Evolutionary conservation across 2,888 invertebrate species (phyloP).

Genomic region (Lamproptera curius): DNA sequence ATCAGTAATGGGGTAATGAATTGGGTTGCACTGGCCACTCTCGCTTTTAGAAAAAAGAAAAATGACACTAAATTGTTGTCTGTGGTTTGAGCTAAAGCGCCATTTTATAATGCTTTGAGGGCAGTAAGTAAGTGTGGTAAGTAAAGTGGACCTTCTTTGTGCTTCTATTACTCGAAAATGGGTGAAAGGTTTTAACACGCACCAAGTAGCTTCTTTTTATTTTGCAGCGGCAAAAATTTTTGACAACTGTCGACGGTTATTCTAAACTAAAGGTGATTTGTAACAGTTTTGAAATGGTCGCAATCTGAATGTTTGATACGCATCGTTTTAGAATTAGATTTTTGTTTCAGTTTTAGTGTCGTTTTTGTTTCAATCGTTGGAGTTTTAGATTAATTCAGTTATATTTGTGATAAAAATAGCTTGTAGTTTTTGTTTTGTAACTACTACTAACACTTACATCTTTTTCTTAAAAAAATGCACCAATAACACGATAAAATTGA

Average conservation of each 20-base stretch:
- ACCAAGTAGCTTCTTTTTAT: conserved; percentile 53
- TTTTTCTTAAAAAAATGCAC: neutral
- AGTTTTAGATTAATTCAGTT: neutral
- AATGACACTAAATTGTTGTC: conserved; percentile 23
- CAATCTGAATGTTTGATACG: no score
- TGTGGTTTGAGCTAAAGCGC: conserved; percentile 28
- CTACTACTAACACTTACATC: neutral
- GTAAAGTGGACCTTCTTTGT: conserved; percentile 29
- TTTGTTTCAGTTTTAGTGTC: no score
- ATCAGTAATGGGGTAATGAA: conserved; percentile 14
- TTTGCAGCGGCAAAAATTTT: conserved; percentile 39
- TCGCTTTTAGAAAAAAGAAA: conserved; percentile 33
- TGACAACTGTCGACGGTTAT: conserved; percentile 26
- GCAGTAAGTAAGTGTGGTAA: conserved; percentile 17
- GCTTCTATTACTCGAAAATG: conserved; percentile 43
- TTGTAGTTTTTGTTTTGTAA: neutral
- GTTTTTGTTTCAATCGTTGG: neutral
- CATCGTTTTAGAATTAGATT: no score
- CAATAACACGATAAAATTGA: neutral
- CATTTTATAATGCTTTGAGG: neutral
- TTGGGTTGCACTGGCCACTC: conserved; percentile 23
- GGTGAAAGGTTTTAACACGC: conserved; percentile 59
- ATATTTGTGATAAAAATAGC: conserved; percentile 2
- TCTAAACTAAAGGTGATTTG: conserved; percentile 44
- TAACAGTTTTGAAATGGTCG: conserved; percentile 38